A percentile compares a stretch with the other conserved stretches of the same genome.
These are phyloP conservation scores for Xiphydria camelus DNA, from an alignment of 2,888 invertebrate species.

Conservation along the genomic window DNA sequence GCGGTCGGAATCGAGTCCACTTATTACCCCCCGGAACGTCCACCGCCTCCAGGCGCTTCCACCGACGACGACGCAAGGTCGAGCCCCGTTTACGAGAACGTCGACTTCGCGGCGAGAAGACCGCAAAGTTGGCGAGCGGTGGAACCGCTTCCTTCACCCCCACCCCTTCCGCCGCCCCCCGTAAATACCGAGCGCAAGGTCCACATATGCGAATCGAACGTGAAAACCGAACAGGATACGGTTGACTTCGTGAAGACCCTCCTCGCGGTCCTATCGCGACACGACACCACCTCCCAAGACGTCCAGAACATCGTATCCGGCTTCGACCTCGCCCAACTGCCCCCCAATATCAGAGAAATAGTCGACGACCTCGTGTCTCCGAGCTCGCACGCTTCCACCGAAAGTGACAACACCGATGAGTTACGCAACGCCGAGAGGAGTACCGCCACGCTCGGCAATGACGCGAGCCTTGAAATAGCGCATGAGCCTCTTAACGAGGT, in stretches of 20 bases:
- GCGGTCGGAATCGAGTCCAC: neutral
- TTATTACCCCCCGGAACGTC: conserved; percentile 29
- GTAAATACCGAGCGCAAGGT: conserved; percentile 2
- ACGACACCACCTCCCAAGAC: conserved; percentile 26
- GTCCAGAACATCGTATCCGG: conserved; percentile 23
- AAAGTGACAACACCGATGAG: conserved; percentile 11
- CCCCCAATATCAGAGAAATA: conserved; percentile 24
- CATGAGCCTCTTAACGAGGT: conserved; percentile 20
- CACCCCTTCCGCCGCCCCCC: conserved; percentile 6
- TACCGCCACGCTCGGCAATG: conserved; percentile 26
- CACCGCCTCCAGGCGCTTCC: conserved; percentile 26
- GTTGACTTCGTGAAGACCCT: conserved; percentile 22
- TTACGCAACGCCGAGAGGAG: conserved; percentile 19
- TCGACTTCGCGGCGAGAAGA: conserved; percentile 9
- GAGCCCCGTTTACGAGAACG: conserved; percentile 21
- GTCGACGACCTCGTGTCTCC: conserved; percentile 28
- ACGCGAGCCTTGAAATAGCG: conserved; percentile 32
- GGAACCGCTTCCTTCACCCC: conserved; percentile 15
- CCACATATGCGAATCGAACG: conserved; percentile 10
- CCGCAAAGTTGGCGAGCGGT: neutral
- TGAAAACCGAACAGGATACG: conserved; percentile 9
- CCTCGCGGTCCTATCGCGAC: conserved; percentile 20
- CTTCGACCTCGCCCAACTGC: conserved; percentile 28
- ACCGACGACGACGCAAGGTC: conserved; percentile 2
- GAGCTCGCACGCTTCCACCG: conserved; percentile 16